These are phyloP conservation scores for Mormyrops boulengeri DNA, from an alignment of 2,797 vertebrate genomes.

Conservation along the genomic window DNA sequence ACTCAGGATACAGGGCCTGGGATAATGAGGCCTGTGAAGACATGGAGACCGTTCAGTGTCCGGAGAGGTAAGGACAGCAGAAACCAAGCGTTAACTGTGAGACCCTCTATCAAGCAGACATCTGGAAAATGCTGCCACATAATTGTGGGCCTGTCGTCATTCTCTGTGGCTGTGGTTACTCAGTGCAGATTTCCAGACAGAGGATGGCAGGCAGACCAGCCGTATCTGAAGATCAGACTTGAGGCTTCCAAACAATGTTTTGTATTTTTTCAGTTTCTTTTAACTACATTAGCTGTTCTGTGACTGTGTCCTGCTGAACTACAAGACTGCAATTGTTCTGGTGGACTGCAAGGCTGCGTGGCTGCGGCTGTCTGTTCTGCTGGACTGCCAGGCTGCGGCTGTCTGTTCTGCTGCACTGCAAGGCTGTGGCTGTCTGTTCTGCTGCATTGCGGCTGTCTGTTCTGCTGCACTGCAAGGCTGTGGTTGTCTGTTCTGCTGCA, in stretches of 20 bases:
- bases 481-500: neutral
- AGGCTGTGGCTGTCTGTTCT: neutral
- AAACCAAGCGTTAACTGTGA: neutral
- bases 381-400: neutral
- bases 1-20: slow-evolving; percentile 71
- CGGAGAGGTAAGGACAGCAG: slow-evolving; percentile 68
- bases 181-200: neutral
- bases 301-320: neutral
- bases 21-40: slow-evolving; percentile 60
- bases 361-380: neutral
- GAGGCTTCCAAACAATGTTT: neutral
- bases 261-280: neutral
- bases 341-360: neutral
- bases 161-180: neutral
- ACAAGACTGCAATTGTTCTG: neutral
- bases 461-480: neutral
- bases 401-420: neutral
- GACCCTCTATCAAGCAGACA: neutral
- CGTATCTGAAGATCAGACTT: neutral
- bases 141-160: neutral
- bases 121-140: neutral
- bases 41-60: slow-evolving; percentile 67
- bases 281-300: neutral
- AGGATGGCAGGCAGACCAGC: neutral
- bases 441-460: neutral